Evolutionary conservation across 2,797 vertebrate genomes (phyloP).

Genomic region (Sylvia borin): DNA sequence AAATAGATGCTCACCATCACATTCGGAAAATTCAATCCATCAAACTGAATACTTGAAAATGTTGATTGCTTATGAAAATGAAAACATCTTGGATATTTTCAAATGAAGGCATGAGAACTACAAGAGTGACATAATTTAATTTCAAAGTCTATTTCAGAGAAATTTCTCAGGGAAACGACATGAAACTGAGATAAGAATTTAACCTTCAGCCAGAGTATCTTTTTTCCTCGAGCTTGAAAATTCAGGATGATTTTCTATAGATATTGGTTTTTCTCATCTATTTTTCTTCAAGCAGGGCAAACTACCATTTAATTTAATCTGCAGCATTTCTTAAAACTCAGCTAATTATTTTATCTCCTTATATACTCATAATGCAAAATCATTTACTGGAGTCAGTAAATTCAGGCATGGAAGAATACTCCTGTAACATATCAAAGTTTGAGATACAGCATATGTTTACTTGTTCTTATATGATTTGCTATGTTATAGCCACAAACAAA

Average conservation of each 20-base stretch:
- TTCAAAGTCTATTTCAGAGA: not conserved
- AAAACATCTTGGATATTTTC: not conserved
- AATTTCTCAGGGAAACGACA: not conserved
- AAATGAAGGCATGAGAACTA: not conserved
- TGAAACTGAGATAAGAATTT: not conserved
- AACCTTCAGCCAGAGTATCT: not conserved
- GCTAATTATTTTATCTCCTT: not conserved
- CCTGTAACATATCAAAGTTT: not conserved
- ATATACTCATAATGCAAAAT: not conserved
- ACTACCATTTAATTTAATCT: not conserved
- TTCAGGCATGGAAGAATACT: not conserved
- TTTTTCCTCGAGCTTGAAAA: not conserved
- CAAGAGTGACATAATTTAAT: not conserved
- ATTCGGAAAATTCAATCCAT: not conserved
- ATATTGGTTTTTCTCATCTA: not conserved
- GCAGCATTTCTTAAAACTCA: not conserved
- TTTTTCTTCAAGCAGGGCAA: not conserved
- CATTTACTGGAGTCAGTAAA: not conserved
- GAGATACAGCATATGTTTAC: not conserved
- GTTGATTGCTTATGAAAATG: not conserved
- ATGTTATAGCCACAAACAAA: not conserved
- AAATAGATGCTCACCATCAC: not conserved
- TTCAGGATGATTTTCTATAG: not conserved
- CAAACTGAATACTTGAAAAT: not conserved
- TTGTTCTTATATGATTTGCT: not conserved